Conservation (phyloP, 2,113 vertebrate species). For the Diglossa brunneiventris region DNA sequence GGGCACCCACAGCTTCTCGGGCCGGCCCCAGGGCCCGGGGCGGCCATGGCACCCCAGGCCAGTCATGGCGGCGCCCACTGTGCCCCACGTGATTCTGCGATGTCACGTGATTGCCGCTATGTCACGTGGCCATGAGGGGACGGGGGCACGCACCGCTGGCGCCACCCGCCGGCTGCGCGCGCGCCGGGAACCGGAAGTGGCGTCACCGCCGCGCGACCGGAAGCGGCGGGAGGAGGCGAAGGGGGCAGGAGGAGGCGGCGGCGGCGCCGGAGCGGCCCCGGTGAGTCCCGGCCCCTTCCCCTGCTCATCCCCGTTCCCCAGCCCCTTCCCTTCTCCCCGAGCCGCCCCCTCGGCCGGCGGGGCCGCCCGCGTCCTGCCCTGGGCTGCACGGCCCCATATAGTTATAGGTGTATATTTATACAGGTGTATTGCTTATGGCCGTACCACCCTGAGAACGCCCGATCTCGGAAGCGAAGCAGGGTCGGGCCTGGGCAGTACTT, state of each 20-base stretch:
- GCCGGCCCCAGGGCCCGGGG: too few species aligned
- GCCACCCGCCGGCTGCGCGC: not conserved
- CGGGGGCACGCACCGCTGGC: not conserved
- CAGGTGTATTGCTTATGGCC: too few species aligned
- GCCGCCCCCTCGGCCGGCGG: not conserved
- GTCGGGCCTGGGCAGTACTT: too few species aligned
- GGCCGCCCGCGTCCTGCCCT: not conserved
- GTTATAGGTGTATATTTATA: not conserved
- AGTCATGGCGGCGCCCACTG: not conserved
- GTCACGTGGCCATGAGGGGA: not conserved
- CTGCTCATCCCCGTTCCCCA: fast-evolving
- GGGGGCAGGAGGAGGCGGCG: not conserved
- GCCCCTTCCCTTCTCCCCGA: not conserved
- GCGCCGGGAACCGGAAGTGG: not conserved
- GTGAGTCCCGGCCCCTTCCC: not conserved
- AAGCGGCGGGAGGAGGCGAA: not conserved
- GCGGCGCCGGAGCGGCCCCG: not conserved
- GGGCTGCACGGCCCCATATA: not conserved
- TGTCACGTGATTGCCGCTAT: fast-evolving
- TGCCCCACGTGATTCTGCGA: not conserved
- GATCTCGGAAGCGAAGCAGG: too few species aligned
- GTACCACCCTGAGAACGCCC: too few species aligned
- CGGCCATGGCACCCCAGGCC: not conserved
- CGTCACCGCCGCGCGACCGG: not conserved
- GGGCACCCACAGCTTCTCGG: not conserved